These are phyloP conservation scores for Zophobas morio DNA, from an alignment of 1,140 invertebrate genomes.

Conservation along the genomic window DNA sequence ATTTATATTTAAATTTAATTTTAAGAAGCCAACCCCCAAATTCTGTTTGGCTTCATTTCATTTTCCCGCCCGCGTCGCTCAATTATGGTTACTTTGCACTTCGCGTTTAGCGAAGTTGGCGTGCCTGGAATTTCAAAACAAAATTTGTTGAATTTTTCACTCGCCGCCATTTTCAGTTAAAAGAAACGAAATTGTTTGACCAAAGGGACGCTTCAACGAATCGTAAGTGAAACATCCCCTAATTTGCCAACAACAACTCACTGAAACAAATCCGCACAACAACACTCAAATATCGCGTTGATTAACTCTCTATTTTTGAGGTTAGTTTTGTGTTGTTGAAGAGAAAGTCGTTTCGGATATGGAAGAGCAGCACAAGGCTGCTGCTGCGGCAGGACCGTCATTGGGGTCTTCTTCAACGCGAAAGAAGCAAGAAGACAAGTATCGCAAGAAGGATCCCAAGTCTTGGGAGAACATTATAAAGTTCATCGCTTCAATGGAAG, in stretches of 20 bases:
- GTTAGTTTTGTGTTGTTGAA: not conserved
- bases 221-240: not conserved
- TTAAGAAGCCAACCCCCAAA: too few relatives aligned
- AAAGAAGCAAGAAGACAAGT: slow-evolving; percentile 57
- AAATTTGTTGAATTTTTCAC: not conserved
- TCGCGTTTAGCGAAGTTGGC: not conserved
- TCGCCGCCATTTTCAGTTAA: not conserved
- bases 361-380: not conserved
- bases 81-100: not conserved
- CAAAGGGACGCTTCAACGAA: not conserved
- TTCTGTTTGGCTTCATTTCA: not conserved
- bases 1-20: too few relatives aligned
- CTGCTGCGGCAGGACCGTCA: not conserved
- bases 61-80: not conserved
- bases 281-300: too few relatives aligned
- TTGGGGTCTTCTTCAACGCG: not conserved
- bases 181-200: not conserved
- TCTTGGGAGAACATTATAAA: slow-evolving; percentile 56
- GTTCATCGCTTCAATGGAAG: slow-evolving; percentile 35
- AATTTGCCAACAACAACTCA: not conserved
- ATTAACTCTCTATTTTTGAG: not conserved
- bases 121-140: slow-evolving; percentile 10
- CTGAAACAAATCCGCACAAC: not conserved
- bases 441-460: slow-evolving; percentile 54
- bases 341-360: not conserved